Conservation (phyloP, 1,140 invertebrate genomes). For the Penaeus japonicus region DNA sequence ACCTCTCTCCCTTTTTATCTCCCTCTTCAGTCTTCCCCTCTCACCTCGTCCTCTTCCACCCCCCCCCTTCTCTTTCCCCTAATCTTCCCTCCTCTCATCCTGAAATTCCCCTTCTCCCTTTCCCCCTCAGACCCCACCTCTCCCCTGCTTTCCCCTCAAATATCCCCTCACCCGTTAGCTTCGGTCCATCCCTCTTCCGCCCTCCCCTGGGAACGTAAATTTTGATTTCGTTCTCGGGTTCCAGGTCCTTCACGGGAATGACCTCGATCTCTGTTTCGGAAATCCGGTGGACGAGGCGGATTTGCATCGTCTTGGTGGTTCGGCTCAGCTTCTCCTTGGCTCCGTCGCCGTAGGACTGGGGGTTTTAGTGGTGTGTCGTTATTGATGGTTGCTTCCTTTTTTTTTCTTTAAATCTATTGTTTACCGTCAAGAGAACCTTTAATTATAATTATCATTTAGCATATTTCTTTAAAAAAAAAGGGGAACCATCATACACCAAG, state of each 20-base stretch:
- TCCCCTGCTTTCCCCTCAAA: not conserved
- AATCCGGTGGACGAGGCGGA: not conserved
- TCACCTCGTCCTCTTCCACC: too few relatives aligned
- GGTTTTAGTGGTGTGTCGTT: too few relatives aligned
- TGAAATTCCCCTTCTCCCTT: not conserved
- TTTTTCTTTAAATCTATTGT: too few relatives aligned
- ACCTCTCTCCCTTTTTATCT: too few relatives aligned
- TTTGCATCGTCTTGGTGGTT: slow-evolving; percentile 4
- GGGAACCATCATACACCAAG: too few relatives aligned
- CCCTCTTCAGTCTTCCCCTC: too few relatives aligned
- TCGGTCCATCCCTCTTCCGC: not conserved
- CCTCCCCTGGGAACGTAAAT: not conserved
- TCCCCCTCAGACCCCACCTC: not conserved
- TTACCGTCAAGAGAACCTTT: too few relatives aligned
- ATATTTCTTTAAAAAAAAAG: too few relatives aligned
- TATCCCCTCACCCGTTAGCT: not conserved
- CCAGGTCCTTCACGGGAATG: slow-evolving; percentile 14
- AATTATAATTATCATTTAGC: too few relatives aligned
- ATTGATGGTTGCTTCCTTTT: too few relatives aligned
- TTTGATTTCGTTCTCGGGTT: not conserved
- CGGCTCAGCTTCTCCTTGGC: not conserved
- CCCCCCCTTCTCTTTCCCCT: too few relatives aligned
- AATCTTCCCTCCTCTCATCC: too few relatives aligned
- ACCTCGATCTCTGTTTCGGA: not conserved
- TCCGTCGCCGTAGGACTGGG: not conserved